Percentiles rank a stretch among this genome's conserved stretches.
These are phyloP conservation scores for Aspidiotus rigidus DNA, from an alignment of 2,888 invertebrate species.

Conservation along the genomic window DNA sequence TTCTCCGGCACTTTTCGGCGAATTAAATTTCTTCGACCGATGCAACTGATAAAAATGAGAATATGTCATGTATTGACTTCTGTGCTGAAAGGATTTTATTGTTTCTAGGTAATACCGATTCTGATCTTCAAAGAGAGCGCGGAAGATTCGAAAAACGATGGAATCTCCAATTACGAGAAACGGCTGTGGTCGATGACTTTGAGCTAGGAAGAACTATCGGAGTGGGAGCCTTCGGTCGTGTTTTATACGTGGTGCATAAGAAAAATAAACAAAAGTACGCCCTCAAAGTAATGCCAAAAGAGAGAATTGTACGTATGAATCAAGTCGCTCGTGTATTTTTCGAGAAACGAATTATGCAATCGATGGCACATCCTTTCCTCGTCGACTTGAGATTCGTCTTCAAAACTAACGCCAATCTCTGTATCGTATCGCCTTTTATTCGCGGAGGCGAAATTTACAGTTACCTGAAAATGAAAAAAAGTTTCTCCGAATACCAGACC, in stretches of 20 bases:
- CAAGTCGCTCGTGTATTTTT: conserved; percentile 11
- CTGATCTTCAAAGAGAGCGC: not conserved
- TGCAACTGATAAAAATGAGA: no score
- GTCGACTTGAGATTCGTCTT: conserved; percentile 23
- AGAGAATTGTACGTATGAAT: conserved; percentile 14
- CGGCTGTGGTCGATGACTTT: conserved; percentile 19
- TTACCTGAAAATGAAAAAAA: conserved; percentile 7
- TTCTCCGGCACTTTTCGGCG: no score
- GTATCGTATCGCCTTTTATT: conserved; percentile 16
- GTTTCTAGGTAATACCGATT: not conserved
- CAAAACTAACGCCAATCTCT: conserved; percentile 24
- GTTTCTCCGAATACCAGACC: conserved; percentile 15
- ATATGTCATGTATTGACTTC: conserved; percentile 18
- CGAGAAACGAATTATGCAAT: conserved; percentile 23
- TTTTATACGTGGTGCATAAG: conserved; percentile 12
- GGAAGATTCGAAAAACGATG: conserved; percentile 16
- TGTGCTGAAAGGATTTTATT: not conserved
- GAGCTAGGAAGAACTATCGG: conserved; percentile 14
- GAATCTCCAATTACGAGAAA: conserved; percentile 16
- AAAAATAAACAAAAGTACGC: conserved; percentile 16
- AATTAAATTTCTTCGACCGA: no score
- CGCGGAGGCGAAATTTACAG: conserved; percentile 27
- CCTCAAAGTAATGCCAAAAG: conserved; percentile 14
- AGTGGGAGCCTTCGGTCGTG: conserved; percentile 24
- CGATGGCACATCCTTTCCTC: conserved; percentile 20